Percentiles rank a stretch among this genome's conserved stretches.
Evolutionary conservation across 2,888 invertebrate species (phyloP).

Genomic region (Drosophila mimetica): DNA sequence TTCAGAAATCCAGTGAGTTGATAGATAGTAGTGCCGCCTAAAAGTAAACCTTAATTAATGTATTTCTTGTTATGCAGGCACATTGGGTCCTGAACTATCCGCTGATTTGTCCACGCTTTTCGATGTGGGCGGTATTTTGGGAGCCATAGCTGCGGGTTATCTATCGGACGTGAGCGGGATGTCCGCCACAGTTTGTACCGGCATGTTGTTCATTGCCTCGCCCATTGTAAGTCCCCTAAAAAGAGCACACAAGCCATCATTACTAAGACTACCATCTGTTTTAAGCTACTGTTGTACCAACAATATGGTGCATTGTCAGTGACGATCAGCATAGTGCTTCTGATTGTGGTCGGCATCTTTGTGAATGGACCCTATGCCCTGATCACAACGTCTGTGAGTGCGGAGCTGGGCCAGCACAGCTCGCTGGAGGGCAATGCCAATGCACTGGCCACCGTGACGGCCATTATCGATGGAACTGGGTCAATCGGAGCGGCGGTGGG

Average conservation of each 20-base stretch:
- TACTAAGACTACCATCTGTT: constrained; percentile 1
- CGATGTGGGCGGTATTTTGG: constrained; percentile 95
- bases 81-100: constrained; percentile 88
- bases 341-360: constrained; percentile 91
- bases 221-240: constrained; percentile 88
- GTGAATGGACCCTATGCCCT: constrained; percentile 98
- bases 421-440: constrained; percentile 93
- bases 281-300: constrained; percentile 92
- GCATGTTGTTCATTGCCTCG: constrained; percentile 91
- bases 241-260: too few species aligned
- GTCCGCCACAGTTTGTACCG: constrained; percentile 94
- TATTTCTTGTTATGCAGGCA: constrained; percentile 85
- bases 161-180: constrained; percentile 93
- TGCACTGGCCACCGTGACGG: constrained; percentile 98
- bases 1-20: constrained; percentile 93
- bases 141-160: constrained; percentile 94
- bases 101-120: constrained; percentile 93
- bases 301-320: constrained; percentile 88
- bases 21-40: too few species aligned
- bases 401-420: constrained; percentile 95
- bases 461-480: constrained; percentile 98
- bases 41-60: not conserved
- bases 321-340: constrained; percentile 87
- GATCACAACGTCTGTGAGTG: constrained; percentile 98
- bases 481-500: constrained; percentile 93